These are phyloP conservation scores for Stenodera caucasica DNA, from an alignment of 2,888 invertebrate species.

Conservation along the genomic window DNA sequence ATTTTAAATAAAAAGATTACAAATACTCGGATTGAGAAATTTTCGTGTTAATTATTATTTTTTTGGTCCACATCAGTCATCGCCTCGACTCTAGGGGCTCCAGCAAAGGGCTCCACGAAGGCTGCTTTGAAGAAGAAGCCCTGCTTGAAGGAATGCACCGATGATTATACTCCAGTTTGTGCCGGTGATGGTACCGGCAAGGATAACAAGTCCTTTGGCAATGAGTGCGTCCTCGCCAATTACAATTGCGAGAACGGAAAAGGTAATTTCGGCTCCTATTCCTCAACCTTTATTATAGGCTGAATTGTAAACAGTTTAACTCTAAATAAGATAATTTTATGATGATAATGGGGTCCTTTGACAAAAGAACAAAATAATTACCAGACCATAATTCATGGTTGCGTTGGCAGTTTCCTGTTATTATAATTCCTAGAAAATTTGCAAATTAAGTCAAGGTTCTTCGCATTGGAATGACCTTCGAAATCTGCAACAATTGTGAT, in stretches of 20 bases:
- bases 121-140: constrained; percentile 60
- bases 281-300: background rate
- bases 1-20: background rate
- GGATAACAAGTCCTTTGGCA: constrained; percentile 63
- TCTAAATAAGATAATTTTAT: too few relatives aligned
- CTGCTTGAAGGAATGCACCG: constrained; percentile 61
- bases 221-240: constrained; percentile 65
- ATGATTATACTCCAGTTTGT: constrained; percentile 63
- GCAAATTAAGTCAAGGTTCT: background rate
- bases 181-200: constrained; percentile 63
- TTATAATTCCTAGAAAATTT: background rate
- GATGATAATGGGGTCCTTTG: too few relatives aligned
- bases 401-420: background rate
- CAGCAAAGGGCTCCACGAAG: constrained; percentile 67
- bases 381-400: background rate
- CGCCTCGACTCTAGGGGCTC: constrained; percentile 54
- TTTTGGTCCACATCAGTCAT: constrained; percentile 52
- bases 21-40: background rate
- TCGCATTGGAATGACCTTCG: background rate
- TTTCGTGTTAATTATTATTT: background rate
- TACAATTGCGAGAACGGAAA: constrained; percentile 68
- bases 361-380: background rate
- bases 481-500: too few relatives aligned
- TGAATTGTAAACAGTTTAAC: too few relatives aligned
- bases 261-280: constrained; percentile 60